phyloP scores from a whole-genome alignment of 2,113 vertebrate species.

The Thinocorus orbignyianus region DNA sequence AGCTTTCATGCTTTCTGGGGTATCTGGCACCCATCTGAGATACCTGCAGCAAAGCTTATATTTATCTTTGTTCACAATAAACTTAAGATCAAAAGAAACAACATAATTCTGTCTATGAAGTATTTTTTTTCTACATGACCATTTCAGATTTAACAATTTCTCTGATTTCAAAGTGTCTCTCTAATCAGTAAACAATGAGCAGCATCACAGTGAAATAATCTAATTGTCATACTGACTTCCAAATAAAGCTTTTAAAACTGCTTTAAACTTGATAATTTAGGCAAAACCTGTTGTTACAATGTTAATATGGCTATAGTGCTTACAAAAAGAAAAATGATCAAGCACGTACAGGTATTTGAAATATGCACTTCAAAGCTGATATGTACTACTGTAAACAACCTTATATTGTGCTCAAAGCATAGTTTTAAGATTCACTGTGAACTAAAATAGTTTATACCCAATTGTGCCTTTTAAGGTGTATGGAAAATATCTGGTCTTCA shows the following conservation, averaged over 20 bases:
- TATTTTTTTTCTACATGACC: neutral
- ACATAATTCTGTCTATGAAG: neutral
- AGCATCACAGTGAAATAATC: conserved; percentile 57
- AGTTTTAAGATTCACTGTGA: conserved; percentile 6
- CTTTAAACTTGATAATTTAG: conserved; percentile 47
- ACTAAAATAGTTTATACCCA: conserved; percentile 31
- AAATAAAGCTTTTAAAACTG: conserved; percentile 35
- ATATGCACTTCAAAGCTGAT: conserved; percentile 32
- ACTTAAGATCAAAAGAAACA: conserved; percentile 43
- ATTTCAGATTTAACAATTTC: conserved; percentile 56
- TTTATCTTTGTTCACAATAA: conserved; percentile 15
- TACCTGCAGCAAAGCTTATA: conserved; percentile 41
- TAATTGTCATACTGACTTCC: conserved; percentile 52
- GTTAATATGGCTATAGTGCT: neutral
- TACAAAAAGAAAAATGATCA: neutral
- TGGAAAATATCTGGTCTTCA: conserved; percentile 23
- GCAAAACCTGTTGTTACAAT: conserved; percentile 11
- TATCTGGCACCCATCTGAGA: neutral
- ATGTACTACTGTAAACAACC: conserved; percentile 21
- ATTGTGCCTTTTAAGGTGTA: conserved; percentile 39
- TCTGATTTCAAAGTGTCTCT: conserved; percentile 24
- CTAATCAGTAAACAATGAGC: conserved; percentile 58
- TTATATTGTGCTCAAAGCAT: neutral
- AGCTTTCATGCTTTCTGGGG: neutral
- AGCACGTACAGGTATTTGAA: neutral